Percentiles rank a stretch among this genome's conserved stretches.
Conservation (phyloP, 2,113 vertebrate genomes). For the Lamprologus lemairii region DNA sequence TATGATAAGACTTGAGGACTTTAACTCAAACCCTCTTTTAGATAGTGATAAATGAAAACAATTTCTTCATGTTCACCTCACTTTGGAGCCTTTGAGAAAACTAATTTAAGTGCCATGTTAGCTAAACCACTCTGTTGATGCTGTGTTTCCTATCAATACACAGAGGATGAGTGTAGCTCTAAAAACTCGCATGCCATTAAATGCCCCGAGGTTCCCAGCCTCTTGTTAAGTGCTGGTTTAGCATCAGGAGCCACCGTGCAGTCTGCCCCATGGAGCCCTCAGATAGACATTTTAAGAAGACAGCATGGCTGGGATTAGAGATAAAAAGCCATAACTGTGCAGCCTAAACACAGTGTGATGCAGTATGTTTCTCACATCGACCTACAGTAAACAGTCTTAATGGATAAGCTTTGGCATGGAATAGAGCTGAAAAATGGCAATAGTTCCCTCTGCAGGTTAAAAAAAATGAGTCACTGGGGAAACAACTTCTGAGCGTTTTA, state of each 20-base stretch:
- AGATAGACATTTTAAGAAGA: slow-evolving; percentile 39
- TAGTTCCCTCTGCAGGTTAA: not conserved
- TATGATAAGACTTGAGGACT: not conserved
- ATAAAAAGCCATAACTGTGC: slow-evolving; percentile 38
- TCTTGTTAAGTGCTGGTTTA: slow-evolving; percentile 44
- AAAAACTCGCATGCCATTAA: slow-evolving; percentile 23
- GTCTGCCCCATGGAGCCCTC: slow-evolving; percentile 10
- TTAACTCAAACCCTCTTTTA: not conserved
- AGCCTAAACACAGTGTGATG: slow-evolving; percentile 41
- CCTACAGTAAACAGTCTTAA: slow-evolving; percentile 30
- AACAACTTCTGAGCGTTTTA: not conserved
- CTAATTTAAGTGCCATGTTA: not conserved
- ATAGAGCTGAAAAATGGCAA: not conserved
- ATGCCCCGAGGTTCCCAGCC: slow-evolving; percentile 29
- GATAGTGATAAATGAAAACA: not conserved
- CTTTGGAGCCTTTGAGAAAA: not conserved
- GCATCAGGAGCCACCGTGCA: slow-evolving; percentile 18
- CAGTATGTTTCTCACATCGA: not conserved
- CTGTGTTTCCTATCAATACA: slow-evolving; percentile 18
- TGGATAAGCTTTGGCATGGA: slow-evolving; percentile 10
- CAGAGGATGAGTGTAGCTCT: not conserved
- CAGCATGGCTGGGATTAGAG: slow-evolving; percentile 25
- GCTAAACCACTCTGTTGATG: not conserved
- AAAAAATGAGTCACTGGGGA: not conserved
- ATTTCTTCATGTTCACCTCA: not conserved